Conservation (phyloP, 1,140 invertebrate species). For the Penaeus indicus region DNA sequence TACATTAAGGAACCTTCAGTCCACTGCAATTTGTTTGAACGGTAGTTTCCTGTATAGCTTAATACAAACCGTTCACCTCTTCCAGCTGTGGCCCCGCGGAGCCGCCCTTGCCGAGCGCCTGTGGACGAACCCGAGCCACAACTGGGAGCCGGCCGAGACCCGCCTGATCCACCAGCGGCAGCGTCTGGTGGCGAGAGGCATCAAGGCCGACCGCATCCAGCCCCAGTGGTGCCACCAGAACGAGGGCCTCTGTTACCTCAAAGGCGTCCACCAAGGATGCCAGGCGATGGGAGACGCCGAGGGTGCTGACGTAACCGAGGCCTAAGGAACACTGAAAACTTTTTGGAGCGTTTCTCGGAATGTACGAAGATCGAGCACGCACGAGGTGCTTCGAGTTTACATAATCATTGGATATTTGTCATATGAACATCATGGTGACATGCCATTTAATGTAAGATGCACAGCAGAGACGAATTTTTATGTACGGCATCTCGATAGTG, state of each 20-base stretch:
- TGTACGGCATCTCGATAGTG: no score
- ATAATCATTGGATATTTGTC: no score
- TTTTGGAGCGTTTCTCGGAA: no score
- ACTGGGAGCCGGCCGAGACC: slow-evolving; percentile 75
- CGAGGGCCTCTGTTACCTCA: slow-evolving; percentile 67
- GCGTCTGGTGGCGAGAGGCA: slow-evolving; percentile 70
- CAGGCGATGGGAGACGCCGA: background rate
- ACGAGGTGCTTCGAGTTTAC: no score
- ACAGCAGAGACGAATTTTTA: no score
- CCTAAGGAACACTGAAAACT: background rate
- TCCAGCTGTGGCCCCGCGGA: slow-evolving; percentile 58
- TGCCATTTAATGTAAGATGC: no score
- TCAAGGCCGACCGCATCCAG: slow-evolving; percentile 67
- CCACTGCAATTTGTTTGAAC: no score
- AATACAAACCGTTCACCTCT: background rate
- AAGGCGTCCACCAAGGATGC: no score
- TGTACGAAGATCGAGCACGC: no score
- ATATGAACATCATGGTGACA: no score
- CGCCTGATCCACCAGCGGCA: slow-evolving; percentile 82
- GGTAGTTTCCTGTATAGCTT: background rate
- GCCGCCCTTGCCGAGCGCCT: slow-evolving; percentile 82
- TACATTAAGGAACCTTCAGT: no score
- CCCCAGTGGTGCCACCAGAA: slow-evolving; percentile 69
- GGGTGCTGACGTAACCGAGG: background rate
- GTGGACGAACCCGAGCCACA: slow-evolving; percentile 78